phyloP scores from a whole-genome alignment of 2,888 invertebrate genomes.

The Julus scandinavius region DNA sequence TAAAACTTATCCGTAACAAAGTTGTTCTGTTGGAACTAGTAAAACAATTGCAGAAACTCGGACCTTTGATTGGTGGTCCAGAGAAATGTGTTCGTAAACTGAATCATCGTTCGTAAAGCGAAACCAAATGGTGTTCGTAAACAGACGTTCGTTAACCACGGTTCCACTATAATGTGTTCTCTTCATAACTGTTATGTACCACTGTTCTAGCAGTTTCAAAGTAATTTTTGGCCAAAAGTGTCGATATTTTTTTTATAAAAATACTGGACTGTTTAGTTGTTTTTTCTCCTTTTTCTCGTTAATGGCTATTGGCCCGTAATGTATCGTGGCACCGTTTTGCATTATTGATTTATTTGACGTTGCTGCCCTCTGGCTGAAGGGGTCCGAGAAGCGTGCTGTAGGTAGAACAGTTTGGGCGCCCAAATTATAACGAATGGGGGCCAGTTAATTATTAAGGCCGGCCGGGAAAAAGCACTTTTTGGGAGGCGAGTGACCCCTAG shows the following conservation, averaged over 20 bases:
- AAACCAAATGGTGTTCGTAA: too few species aligned
- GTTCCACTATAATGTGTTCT: too few species aligned
- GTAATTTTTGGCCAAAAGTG: too few species aligned
- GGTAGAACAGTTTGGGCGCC: slow-evolving; percentile 33
- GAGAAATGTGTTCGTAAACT: too few species aligned
- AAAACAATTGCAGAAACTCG: too few species aligned
- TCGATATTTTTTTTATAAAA: not conserved
- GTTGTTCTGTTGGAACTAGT: too few species aligned
- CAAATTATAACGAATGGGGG: slow-evolving; percentile 48
- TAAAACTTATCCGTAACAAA: too few species aligned
- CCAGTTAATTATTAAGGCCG: slow-evolving; percentile 47
- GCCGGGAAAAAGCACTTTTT: slow-evolving; percentile 18
- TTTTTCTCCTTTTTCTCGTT: not conserved
- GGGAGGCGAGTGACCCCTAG: slow-evolving; percentile 49
- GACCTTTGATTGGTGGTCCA: too few species aligned
- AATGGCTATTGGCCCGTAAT: slow-evolving; percentile 30
- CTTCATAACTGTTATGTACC: too few species aligned
- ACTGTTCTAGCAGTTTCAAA: too few species aligned
- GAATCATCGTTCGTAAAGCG: too few species aligned
- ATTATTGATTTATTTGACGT: slow-evolving; percentile 42
- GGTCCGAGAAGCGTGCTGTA: slow-evolving; percentile 47
- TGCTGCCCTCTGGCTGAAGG: slow-evolving; percentile 1
- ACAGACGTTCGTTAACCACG: too few species aligned
- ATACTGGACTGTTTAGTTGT: not conserved
- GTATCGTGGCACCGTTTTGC: slow-evolving; percentile 2